A percentile compares a stretch with the other conserved stretches of the same genome.
Conservation (phyloP, 2,113 vertebrate genomes). For the Galbula dea region DNA sequence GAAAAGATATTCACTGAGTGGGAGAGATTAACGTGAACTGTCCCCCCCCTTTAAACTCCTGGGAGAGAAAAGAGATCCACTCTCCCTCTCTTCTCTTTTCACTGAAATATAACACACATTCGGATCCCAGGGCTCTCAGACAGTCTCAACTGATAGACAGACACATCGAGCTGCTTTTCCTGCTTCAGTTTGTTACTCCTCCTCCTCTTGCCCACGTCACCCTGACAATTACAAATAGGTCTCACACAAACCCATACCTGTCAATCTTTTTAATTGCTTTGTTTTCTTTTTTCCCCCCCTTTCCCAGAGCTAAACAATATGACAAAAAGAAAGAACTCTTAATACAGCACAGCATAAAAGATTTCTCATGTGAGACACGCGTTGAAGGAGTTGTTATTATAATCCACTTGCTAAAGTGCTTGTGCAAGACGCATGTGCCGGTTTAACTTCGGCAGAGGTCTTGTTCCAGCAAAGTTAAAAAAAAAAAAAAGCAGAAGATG, state of each 20-base stretch:
- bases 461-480: constrained; percentile 44
- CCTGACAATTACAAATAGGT: constrained; percentile 95
- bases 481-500: neutral
- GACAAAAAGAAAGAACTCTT: constrained; percentile 78
- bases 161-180: constrained; percentile 98
- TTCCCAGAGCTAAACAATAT: constrained; percentile 76
- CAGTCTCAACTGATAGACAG: constrained; percentile 99
- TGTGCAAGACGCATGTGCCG: constrained; percentile 52
- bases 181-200: constrained; percentile 91
- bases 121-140: constrained; percentile 93
- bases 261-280: constrained; percentile 98
- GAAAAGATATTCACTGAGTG: constrained; percentile 82
- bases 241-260: constrained; percentile 92
- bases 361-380: constrained; percentile 61
- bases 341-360: constrained; percentile 70
- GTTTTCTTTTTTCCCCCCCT: constrained; percentile 65
- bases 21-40: constrained; percentile 81
- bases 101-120: constrained; percentile 89
- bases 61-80: constrained; percentile 81
- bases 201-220: constrained; percentile 95
- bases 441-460: constrained; percentile 56
- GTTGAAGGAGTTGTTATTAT: constrained; percentile 41
- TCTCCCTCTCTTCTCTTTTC: constrained; percentile 82
- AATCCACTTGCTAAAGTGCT: constrained; percentile 59
- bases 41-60: constrained; percentile 78